Evolutionary conservation across 1,140 invertebrate genomes (phyloP).

Genomic region (Dendrolimus punctatus): DNA sequence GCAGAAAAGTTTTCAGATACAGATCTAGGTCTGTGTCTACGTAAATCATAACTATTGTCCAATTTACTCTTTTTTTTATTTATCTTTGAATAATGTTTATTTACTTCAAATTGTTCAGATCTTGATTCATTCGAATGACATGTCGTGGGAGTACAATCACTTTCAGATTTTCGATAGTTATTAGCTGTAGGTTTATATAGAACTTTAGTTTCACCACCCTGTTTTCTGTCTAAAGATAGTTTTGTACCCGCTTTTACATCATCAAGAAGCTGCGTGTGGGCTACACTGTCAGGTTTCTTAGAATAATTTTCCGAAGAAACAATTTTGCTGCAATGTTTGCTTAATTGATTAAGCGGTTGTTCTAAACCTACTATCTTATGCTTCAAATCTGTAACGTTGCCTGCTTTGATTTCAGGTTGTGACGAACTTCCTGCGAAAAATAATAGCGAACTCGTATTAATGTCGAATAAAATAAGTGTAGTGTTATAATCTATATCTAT

Average conservation of each 20-base stretch:
- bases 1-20: conserved; percentile 12
- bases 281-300: conserved; percentile 1
- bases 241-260: conserved; percentile 11
- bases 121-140: conserved; percentile 7
- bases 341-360: conserved; percentile 41
- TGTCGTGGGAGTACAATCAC: conserved; percentile 12
- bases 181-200: conserved; percentile 32
- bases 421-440: conserved; percentile 38
- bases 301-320: conserved; percentile 20
- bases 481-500: no score
- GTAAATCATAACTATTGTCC: conserved; percentile 15
- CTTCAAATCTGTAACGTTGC: conserved; percentile 46
- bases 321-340: conserved; percentile 35
- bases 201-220: conserved; percentile 30
- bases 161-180: conserved; percentile 24
- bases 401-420: conserved; percentile 33
- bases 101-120: not conserved
- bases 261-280: not conserved
- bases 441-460: no score
- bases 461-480: no score
- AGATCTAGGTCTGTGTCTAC: conserved; percentile 18
- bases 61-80: conserved; percentile 21
- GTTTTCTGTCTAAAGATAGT: conserved; percentile 14
- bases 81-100: conserved; percentile 6
- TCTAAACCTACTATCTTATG: conserved; percentile 45